Conservation (phyloP, 2,113 vertebrate species). For the Prionailurus bengalensis region DNA sequence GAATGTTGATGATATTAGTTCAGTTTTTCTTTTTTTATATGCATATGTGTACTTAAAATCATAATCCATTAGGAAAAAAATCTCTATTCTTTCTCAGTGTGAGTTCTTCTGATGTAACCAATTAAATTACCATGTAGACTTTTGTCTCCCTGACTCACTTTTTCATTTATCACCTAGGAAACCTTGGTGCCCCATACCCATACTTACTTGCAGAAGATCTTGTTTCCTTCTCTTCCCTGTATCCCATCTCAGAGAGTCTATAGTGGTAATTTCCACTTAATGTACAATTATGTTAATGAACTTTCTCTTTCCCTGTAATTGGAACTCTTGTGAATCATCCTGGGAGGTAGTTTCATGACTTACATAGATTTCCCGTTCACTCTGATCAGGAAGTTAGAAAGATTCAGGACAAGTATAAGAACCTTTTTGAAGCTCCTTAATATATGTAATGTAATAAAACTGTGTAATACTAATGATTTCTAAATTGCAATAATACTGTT, state of each 20-base stretch:
- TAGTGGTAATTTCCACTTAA: not conserved
- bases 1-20: not conserved
- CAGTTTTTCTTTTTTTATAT: not conserved
- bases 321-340: not conserved
- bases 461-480: not conserved
- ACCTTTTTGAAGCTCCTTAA: not conserved
- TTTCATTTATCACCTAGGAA: not conserved
- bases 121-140: not conserved
- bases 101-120: not conserved
- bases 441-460: not conserved
- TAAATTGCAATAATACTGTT: not conserved
- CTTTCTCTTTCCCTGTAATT: not conserved
- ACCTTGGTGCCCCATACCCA: rapidly evolving
- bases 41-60: not conserved
- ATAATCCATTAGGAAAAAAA: not conserved
- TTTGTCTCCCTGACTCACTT: not conserved
- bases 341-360: not conserved
- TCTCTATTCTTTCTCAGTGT: not conserved
- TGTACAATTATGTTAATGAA: not conserved
- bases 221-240: not conserved
- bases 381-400: not conserved
- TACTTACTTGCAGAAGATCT: not conserved
- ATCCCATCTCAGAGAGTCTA: not conserved
- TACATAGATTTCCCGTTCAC: not conserved
- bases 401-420: not conserved